Evolutionary conservation across 2,113 vertebrate genomes (phyloP), one percentile per base, ranked within the genome.

Genomic region (Struthio camelus): DNA sequence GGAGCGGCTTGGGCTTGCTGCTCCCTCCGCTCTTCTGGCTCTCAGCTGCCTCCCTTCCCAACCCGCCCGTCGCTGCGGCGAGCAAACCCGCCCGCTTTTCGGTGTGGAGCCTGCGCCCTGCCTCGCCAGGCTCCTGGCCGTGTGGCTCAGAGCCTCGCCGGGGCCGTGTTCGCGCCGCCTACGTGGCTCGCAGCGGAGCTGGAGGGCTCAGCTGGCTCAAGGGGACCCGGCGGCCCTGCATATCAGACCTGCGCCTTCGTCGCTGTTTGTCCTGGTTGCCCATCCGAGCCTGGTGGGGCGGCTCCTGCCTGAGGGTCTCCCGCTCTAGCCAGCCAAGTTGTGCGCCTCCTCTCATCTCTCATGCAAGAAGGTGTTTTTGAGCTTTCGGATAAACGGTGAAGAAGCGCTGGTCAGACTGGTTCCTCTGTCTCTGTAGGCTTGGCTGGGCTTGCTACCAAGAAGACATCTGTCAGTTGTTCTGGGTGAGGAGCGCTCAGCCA

Each of bases 371-470:
- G 32, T 56, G 50, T 34, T 88, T 64, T 80, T 59, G 75, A 75
- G 56, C 75, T 58, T 93, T 67, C 80, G 46, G 56, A 90, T 90
- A 46, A 78, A 36, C 77, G 59, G 59, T 4, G 24, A 79, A 66
- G 77, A 82, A 51, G 66, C 0, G 3, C 91, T 69, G 30, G 87
- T 91, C 80, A 59, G 65, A 85, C 95, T 81, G 80, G 87, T 94
- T 96, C 65, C 53, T n/a, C 10, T 79, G 69, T 50, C 73, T 91
- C 77, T 72, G 51, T 32, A 64, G 80, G 73, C 89, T 71, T 71
- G 5, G 38, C 42, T 95, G 89, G 91, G 91, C 87, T 87, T 80
- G 69, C 80, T 95, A 76, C 91, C 73, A 78, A 79, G 84, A 85
- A 79, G 65, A 62, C 7, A 56, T 76, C 83, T 88, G 89, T 90